Evolutionary conservation across 2,888 invertebrate species (phyloP).

Genomic region (Calliphora vomitoria): DNA sequence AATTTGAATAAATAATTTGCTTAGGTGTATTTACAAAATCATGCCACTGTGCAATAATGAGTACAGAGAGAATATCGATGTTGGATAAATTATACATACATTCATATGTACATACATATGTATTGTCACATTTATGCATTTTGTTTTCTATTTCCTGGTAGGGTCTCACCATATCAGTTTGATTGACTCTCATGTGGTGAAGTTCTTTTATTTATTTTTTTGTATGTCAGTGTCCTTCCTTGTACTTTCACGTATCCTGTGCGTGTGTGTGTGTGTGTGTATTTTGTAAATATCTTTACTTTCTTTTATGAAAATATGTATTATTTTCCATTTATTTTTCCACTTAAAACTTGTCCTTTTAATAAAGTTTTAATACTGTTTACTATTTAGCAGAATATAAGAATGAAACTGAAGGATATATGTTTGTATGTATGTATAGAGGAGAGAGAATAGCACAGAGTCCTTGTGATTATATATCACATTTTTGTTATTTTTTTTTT

Average conservation of each 20-base stretch:
- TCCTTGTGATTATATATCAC: slow-evolving; percentile 60
- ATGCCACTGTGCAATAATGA: not conserved
- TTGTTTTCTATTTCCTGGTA: slow-evolving; percentile 8
- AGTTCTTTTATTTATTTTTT: slow-evolving; percentile 20
- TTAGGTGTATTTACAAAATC: no score
- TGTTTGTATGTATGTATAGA: not conserved
- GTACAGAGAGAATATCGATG: not conserved
- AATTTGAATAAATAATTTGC: no score
- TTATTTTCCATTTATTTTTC: slow-evolving; percentile 32
- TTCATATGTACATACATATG: no score
- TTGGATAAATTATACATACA: not conserved
- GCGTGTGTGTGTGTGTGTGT: not conserved
- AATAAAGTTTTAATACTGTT: slow-evolving; percentile 68
- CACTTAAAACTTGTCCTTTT: slow-evolving; percentile 51
- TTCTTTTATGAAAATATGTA: slow-evolving; percentile 15
- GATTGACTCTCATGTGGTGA: slow-evolving; percentile 13
- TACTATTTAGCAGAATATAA: slow-evolving; percentile 47
- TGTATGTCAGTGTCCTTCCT: not conserved
- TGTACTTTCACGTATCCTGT: not conserved
- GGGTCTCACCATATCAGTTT: not conserved
- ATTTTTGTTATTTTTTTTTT: slow-evolving; percentile 38
- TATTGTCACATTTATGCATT: slow-evolving; percentile 3
- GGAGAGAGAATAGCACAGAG: slow-evolving; percentile 20
- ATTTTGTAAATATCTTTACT: slow-evolving; percentile 13
- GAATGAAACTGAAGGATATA: slow-evolving; percentile 40